Base-by-base conservation (phyloP, 2,797 vertebrate genomes). In the Centroberyx gerrardi region DNA sequence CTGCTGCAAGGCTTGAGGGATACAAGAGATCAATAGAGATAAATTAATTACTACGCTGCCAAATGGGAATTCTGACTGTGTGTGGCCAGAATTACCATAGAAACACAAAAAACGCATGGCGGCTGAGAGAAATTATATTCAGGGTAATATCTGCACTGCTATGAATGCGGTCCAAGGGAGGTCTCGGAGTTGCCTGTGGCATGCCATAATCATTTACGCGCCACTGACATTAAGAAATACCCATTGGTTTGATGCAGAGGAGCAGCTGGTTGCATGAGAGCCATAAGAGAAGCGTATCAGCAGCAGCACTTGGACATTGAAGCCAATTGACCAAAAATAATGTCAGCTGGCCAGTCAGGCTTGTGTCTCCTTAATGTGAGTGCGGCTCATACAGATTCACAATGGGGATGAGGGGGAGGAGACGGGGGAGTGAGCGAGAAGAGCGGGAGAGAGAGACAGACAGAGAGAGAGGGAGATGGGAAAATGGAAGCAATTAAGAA, bases 1-100 rank as follows among this genome's bases (percentile, higher is more conserved):
- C 87, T 62, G 82, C 72, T 86, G 83, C 89, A 89, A 84, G 63
- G 84, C 87, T 90, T 79, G 80, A 88, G 90, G 90, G 88, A 91
- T 88, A 90, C 83, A 91, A 75, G 74, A 87, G 88, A 94, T 94
- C 94, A 94, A 93, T 93, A 89, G 59, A 89, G 90, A 93, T 91
- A 90, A 91, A 95, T 94, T 90, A 91, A 94, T 95, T 94, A 91
- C 78, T 62, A 88, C 51, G 48, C 82, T 62, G 79, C 83, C 90
- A 77, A 92, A 87, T 82, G 89, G 86, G 88, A 88, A 74, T 86
- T 87, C 64, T 33, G 48, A 53, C 33, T 74, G 78, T 72, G 58
- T 28, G 72, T 66, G 71, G 69, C 58, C 80, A 40, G 76, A 80
- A 81, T 88, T 81, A 87, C 84, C 83, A 80, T 83, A 88, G 83